A percentile compares a stretch with the other conserved stretches of the same genome.
These are phyloP conservation scores for Chalcosyrphus nemorum DNA, from an alignment of 2,888 invertebrate species.

Conservation along the genomic window DNA sequence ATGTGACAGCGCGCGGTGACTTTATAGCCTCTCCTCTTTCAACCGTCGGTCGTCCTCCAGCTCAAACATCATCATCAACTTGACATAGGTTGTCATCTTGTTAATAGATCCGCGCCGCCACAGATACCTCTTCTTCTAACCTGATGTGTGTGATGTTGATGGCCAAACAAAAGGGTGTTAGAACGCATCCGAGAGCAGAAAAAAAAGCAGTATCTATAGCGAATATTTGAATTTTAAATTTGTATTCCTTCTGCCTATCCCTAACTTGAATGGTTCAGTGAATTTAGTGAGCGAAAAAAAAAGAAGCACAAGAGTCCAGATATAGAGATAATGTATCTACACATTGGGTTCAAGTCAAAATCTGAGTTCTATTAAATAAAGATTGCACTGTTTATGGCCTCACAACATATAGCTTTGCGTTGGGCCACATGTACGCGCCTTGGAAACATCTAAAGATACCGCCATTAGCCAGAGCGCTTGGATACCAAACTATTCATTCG, in stretches of 20 bases:
- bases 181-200: slow-evolving; percentile 36
- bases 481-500: slow-evolving; percentile 68
- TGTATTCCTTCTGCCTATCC: background rate
- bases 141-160: slow-evolving; percentile 10
- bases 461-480: slow-evolving; percentile 37
- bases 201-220: slow-evolving; percentile 25
- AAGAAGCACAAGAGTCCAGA: slow-evolving; percentile 26
- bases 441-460: slow-evolving; percentile 57
- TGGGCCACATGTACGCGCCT: slow-evolving; percentile 49
- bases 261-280: slow-evolving; percentile 32
- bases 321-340: slow-evolving; percentile 11
- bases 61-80: slow-evolving; percentile 42
- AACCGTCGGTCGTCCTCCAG: background rate
- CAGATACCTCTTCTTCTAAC: slow-evolving; percentile 21
- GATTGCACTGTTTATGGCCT: slow-evolving; percentile 70
- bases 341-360: slow-evolving; percentile 41
- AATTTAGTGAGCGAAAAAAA: background rate
- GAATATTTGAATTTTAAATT: slow-evolving; percentile 56
- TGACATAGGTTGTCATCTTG: slow-evolving; percentile 63
- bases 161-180: slow-evolving; percentile 62
- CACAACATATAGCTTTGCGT: slow-evolving; percentile 63
- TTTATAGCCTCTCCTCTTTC: background rate
- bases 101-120: slow-evolving; percentile 39
- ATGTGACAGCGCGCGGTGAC: slow-evolving; percentile 16
- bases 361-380: slow-evolving; percentile 70